Base-by-base conservation (phyloP, 2,797 vertebrate species). In the Carapus acus region DNA sequence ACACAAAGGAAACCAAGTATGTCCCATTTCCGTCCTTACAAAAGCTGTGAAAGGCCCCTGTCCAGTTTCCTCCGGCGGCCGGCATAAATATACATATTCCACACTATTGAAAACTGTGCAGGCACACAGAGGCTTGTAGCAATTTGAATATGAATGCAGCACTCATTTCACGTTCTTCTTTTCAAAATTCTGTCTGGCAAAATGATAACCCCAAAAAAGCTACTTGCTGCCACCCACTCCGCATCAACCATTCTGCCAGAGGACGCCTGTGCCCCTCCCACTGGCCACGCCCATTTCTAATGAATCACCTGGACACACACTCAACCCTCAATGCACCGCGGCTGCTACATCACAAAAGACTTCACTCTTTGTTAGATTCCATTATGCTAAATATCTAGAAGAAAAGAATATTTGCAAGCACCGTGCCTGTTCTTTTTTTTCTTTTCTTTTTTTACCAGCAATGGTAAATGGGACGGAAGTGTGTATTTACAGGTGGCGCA, bases 61-160 rank as follows among this genome's bases (percentile, higher is more conserved):
- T 68, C 62, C 55, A 51, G 49, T 53, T 56, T 70, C 42, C 59
- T 67, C 54, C 64, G 46, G 37, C 58, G 33, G n/a, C 23, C 23
- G 27, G 68, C 54, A 81, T 71, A 79, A 66, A 79, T 65, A 65
- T 72, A 77, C 58, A 76, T 61, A 61, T 62, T 27, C 13, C 8
- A 53, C 40, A 69, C 79, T 74, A 83, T 65, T 76, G 71, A 83
- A 83, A 84, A 79, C 44, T 5, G 14, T 21, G 39, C 38, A 52
- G 49, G 54, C 62, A 59, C 57, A 67, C 21, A 12, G 61, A 47
- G 65, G 61, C 51, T 53, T 41, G 41, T 69, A 53, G 40, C 23
- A 8, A 80, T 80, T 82, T 80, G 54, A 81, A 84, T 81, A 79
- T 77, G 67, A 86, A 83, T 79, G 42, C 38, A 46, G 7, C 54